These are phyloP conservation scores for Diplodus puntazzo DNA, from an alignment of 2,797 vertebrate genomes.

Conservation along the genomic window DNA sequence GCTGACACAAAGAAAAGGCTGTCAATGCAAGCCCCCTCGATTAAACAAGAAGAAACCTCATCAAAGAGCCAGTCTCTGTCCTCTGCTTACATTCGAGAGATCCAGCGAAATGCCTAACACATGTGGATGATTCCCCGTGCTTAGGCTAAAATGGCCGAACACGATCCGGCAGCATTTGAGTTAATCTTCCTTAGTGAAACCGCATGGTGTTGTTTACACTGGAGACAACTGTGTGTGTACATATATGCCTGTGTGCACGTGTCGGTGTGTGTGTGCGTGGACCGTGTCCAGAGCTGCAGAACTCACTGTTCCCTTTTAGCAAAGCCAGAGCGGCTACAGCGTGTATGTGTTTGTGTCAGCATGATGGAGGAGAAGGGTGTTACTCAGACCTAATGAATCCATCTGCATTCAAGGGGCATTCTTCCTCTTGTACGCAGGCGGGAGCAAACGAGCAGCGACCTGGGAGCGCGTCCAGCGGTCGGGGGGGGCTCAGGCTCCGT, in stretches of 20 bases:
- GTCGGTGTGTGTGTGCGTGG: slow-evolving; percentile 35
- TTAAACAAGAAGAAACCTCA: slow-evolving; percentile 74
- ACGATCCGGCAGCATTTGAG: slow-evolving; percentile 76
- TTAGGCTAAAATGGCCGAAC: slow-evolving; percentile 80
- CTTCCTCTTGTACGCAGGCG: slow-evolving; percentile 75
- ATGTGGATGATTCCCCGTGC: slow-evolving; percentile 73
- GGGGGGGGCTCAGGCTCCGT: slow-evolving; percentile 42
- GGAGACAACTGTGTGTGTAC: slow-evolving; percentile 66
- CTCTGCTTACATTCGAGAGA: slow-evolving; percentile 76
- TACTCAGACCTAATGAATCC: slow-evolving; percentile 86
- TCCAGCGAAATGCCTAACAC: slow-evolving; percentile 81
- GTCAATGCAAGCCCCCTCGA: slow-evolving; percentile 59
- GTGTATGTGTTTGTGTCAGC: slow-evolving; percentile 80
- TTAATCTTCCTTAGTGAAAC: slow-evolving; percentile 80
- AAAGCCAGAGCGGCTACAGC: slow-evolving; percentile 72
- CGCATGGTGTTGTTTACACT: slow-evolving; percentile 82
- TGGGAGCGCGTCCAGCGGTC: slow-evolving; percentile 68
- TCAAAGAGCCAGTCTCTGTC: slow-evolving; percentile 77
- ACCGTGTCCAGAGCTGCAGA: slow-evolving; percentile 64
- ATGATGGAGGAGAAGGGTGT: slow-evolving; percentile 86
- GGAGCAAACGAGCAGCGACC: slow-evolving; percentile 82
- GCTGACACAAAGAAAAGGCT: slow-evolving; percentile 74
- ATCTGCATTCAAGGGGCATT: slow-evolving; percentile 87
- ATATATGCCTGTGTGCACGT: slow-evolving; percentile 34
- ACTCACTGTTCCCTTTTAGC: slow-evolving; percentile 75